Conservation (phyloP, 2,888 invertebrate genomes). For the Pharmacophagus antenor region DNA sequence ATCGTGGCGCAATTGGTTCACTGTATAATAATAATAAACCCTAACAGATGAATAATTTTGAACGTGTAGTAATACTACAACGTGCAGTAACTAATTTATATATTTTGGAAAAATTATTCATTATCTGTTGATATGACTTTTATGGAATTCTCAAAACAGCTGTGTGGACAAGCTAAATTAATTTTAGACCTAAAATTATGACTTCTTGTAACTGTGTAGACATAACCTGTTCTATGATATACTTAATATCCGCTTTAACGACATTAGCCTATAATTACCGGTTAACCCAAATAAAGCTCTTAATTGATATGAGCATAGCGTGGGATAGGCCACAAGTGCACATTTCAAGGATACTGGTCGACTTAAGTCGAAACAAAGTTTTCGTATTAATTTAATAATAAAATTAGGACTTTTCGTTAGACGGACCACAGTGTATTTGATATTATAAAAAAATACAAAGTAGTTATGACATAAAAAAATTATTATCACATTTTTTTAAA, state of each 20-base stretch:
- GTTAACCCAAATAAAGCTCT: constrained; percentile 61
- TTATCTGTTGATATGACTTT: neutral
- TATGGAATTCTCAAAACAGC: too few relatives aligned
- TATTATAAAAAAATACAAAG: neutral
- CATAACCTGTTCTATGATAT: constrained; percentile 33
- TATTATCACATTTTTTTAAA: too few relatives aligned
- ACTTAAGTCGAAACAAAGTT: too few relatives aligned
- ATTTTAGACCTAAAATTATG: constrained; percentile 5
- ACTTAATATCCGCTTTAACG: constrained; percentile 42
- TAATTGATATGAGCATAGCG: constrained; percentile 51
- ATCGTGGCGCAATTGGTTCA: too few relatives aligned
- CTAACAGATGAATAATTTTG: too few relatives aligned
- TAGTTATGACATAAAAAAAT: neutral
- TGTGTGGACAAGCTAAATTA: constrained; percentile 7
- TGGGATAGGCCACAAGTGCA: constrained; percentile 24
- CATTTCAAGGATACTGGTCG: constrained; percentile 17
- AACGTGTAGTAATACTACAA: too few relatives aligned
- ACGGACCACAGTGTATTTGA: neutral
- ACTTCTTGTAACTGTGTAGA: constrained; percentile 13
- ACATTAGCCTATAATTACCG: constrained; percentile 65
- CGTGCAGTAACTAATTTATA: too few relatives aligned
- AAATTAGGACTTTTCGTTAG: neutral
- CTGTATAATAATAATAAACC: too few relatives aligned
- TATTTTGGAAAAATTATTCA: too few relatives aligned
- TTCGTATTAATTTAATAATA: too few relatives aligned